Evolutionary conservation across 1,140 invertebrate genomes (phyloP).

Genomic region (Gonioctena quinquepunctata): DNA sequence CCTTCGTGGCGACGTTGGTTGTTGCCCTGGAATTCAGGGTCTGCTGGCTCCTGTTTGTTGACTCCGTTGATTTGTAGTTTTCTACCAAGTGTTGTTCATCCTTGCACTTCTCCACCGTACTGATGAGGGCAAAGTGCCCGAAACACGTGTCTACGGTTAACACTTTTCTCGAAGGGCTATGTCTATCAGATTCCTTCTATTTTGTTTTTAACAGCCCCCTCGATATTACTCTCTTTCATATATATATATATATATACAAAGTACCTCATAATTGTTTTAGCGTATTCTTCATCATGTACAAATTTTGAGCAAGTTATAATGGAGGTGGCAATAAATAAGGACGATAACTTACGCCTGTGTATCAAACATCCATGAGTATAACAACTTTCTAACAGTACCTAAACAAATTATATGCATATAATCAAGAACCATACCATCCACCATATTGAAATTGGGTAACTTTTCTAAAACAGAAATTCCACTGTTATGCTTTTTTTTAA

Average conservation of each 20-base stretch:
- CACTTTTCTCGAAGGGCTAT: no score
- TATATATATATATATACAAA: not conserved
- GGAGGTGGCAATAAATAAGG: not conserved
- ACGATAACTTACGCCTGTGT: slow-evolving; percentile 15
- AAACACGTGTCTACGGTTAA: no score
- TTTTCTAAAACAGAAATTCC: slow-evolving; percentile 7
- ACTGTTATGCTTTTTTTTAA: not conserved
- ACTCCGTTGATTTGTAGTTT: no score
- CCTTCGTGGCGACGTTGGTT: no score
- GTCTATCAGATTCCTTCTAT: no score
- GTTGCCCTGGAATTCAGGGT: no score
- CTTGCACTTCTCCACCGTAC: no score
- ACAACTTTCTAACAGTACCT: slow-evolving; percentile 28
- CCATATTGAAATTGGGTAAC: slow-evolving; percentile 21
- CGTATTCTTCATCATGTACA: not conserved
- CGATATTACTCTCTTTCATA: no score
- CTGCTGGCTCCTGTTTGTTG: no score
- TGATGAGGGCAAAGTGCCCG: no score
- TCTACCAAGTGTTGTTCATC: no score
- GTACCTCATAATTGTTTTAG: not conserved
- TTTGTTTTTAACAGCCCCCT: no score
- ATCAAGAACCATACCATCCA: slow-evolving; percentile 27
- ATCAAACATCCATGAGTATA: slow-evolving; percentile 20
- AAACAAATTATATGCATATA: slow-evolving; percentile 35
- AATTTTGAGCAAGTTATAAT: not conserved